Conservation (phyloP, 2,888 invertebrate genomes). For the Neoscelio sp. region DNA sequence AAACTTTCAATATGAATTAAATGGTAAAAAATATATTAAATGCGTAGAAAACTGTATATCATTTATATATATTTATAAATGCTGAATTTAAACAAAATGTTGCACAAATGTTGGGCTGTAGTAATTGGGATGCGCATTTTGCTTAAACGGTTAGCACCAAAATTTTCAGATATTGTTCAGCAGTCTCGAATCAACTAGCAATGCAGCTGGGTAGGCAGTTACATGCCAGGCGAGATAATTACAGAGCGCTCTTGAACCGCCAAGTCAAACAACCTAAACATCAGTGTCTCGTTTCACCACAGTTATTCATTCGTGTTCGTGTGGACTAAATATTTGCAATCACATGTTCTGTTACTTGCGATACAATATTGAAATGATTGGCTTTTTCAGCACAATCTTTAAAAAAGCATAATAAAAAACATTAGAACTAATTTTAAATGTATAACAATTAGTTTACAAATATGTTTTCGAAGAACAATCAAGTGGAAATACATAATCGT, state of each 20-base stretch:
- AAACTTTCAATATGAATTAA: too few species aligned
- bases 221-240: conserved; percentile 82
- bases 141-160: conserved; percentile 67
- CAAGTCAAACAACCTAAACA: conserved; percentile 83
- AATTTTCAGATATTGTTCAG: conserved; percentile 72
- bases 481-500: too few species aligned
- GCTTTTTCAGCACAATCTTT: background rate
- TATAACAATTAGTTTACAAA: background rate
- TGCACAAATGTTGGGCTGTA: conserved; percentile 19
- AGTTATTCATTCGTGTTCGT: conserved; percentile 73
- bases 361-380: conserved; percentile 17
- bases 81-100: too few species aligned
- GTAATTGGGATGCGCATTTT: conserved; percentile 63
- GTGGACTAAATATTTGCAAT: conserved; percentile 69
- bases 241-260: conserved; percentile 81
- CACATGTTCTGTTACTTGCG: conserved; percentile 50
- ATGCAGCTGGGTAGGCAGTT: conserved; percentile 80
- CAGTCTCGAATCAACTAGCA: conserved; percentile 75
- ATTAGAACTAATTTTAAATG: too few species aligned
- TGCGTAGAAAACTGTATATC: too few species aligned
- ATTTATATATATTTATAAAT: too few species aligned
- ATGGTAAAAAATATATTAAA: too few species aligned
- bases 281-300: conserved; percentile 74
- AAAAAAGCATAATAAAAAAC: background rate
- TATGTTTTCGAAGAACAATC: too few species aligned